Evolutionary conservation across 2,797 vertebrate species (phyloP).

Genomic region (Sternarchorhynchus goeldii): DNA sequence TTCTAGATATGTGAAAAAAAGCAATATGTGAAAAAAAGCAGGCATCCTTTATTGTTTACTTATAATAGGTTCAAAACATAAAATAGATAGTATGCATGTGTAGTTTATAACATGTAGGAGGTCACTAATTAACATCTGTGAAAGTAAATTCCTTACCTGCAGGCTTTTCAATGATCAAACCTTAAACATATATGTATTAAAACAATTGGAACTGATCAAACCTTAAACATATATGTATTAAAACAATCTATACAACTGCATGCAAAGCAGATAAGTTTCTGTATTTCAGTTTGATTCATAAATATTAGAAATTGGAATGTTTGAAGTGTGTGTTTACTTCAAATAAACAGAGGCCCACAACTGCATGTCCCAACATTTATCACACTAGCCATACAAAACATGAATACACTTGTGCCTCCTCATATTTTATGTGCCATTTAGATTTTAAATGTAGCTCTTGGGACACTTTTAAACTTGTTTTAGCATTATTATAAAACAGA

Average conservation of each 20-base stretch:
- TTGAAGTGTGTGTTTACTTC: constrained; percentile 64
- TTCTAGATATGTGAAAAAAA: constrained; percentile 21
- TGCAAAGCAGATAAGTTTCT: constrained; percentile 38
- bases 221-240: constrained; percentile 22
- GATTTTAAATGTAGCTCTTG: too few relatives aligned
- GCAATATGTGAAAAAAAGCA: neutral
- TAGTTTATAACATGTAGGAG: neutral
- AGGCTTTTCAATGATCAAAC: constrained; percentile 27
- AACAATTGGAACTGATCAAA: neutral
- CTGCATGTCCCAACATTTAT: constrained; percentile 1
- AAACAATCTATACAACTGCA: constrained; percentile 53
- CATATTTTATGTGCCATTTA: constrained; percentile 34
- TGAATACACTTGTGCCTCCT: constrained; percentile 33
- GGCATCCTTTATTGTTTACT: constrained; percentile 2
- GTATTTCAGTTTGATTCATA: constrained; percentile 53
- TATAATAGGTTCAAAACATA: constrained; percentile 20
- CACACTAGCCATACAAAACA: constrained; percentile 36
- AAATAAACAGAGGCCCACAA: constrained; percentile 2
- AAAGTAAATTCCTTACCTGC: constrained; percentile 34
- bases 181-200: constrained; percentile 19
- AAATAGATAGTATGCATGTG: constrained; percentile 20
- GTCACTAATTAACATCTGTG: neutral
- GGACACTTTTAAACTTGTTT: too few relatives aligned
- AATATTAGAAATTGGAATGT: constrained; percentile 65
- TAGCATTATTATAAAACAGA: too few relatives aligned